Conservation (phyloP, 2,888 invertebrate species). For the Criorhina ranunculi region DNA sequence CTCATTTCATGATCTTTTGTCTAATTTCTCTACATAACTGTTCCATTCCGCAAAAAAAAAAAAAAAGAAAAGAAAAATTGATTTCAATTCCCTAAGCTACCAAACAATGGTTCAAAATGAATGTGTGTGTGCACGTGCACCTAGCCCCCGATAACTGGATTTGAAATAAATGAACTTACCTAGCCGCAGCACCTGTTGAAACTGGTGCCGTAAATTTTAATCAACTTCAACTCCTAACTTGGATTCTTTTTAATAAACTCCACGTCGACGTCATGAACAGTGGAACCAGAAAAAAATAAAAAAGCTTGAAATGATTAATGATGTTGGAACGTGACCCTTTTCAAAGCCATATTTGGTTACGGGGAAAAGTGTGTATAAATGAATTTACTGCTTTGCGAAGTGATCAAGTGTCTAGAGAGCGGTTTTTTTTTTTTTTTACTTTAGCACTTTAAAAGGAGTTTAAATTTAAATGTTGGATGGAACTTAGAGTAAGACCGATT, state of each 20-base stretch:
- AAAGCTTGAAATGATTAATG: slow-evolving; percentile 49
- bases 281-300: neutral
- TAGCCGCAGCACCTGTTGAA: slow-evolving; percentile 14
- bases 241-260: slow-evolving; percentile 50
- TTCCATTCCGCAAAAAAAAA: neutral
- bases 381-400: slow-evolving; percentile 4
- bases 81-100: neutral
- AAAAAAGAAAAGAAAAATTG: neutral
- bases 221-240: slow-evolving; percentile 27
- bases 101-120: slow-evolving; percentile 7
- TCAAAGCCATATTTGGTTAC: slow-evolving; percentile 37
- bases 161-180: slow-evolving; percentile 10
- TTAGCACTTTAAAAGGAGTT: neutral
- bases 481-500: too few relatives aligned
- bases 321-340: slow-evolving; percentile 37
- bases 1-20: neutral
- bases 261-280: slow-evolving; percentile 27
- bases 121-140: neutral
- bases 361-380: slow-evolving; percentile 29
- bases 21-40: neutral
- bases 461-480: too few relatives aligned
- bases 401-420: neutral
- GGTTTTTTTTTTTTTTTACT: neutral
- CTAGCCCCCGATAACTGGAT: neutral
- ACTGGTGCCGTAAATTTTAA: slow-evolving; percentile 20